Base-by-base conservation (phyloP, 2,888 invertebrate species). In the Caenorhabditis angaria region DNA sequence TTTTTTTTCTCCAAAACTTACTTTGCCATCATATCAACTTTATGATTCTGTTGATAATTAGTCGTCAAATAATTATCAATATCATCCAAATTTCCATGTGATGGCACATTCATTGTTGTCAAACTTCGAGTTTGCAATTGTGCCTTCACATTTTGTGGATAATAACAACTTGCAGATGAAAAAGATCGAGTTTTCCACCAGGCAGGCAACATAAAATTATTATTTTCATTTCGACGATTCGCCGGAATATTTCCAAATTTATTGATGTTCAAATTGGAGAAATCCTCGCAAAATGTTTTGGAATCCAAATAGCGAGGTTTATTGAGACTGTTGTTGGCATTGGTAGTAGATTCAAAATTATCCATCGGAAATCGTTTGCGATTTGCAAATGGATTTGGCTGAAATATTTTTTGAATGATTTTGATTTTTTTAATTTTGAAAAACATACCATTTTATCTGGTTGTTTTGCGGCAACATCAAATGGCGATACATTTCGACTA, bases 301-400 rank as follows among this genome's bases (percentile, higher is more conserved):
- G 18, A 20, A 27, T 56, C 27, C 22, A 35, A 20, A 3, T 56
- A 20, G 24, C 3, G n/a, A 24, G 8, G 25, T n/a, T n/a, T 48
- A 18, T 48, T 5, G 48, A 48, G n/a, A 18, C 48, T 5, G 5
- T 18, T 48, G 48, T n/a, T 48, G 48, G 5, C n/a, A 25, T 12
- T 27, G 27, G 10, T 54, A 4, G 6, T 27, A 12, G 25, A 27
- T 27, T 54, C 54, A 27, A 54, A 25, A 8, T 25, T 54, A 22
- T 70, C 69, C 20, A 58, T 53, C 6, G 54, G 53, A 55, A 66
- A 63, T 10, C 58, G 57, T 41, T 62, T 65, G 1, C 71, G 62
- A 25, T 71, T 71, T 0, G 71, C 71, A 41, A 67, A 71, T 18
- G 71, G 71, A 22, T 71, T 71, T n/a, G 60, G 20, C 48, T 63